phyloP scores from a whole-genome alignment of 2,113 vertebrate genomes.

The Chroicocephalus ridibundus region DNA sequence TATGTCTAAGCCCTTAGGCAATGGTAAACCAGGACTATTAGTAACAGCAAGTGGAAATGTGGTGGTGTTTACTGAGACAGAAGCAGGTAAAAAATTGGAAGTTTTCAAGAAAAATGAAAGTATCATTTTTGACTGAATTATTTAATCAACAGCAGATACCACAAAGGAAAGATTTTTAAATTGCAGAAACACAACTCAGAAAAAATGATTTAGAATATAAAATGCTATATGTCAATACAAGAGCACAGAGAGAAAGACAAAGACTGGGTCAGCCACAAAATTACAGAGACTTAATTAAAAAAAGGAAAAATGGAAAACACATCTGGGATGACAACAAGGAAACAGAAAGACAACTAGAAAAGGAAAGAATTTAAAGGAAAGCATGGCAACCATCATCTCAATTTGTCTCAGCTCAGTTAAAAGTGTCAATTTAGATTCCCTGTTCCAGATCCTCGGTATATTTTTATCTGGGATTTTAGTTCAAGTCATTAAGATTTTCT shows the following conservation, averaged over 20 bases:
- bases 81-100: not conserved
- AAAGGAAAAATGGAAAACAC: not conserved
- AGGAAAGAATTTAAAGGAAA: constrained; percentile 17
- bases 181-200: not conserved
- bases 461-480: constrained; percentile 67
- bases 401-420: constrained; percentile 51
- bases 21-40: not conserved
- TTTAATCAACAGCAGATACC: not conserved
- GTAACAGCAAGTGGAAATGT: not conserved
- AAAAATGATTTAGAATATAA: not conserved
- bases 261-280: not conserved
- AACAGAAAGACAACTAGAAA: constrained; percentile 19
- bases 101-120: not conserved
- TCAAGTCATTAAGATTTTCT: constrained; percentile 69
- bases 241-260: not conserved
- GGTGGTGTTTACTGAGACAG: not conserved
- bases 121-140: not conserved
- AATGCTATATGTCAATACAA: not conserved
- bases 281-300: not conserved
- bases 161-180: not conserved
- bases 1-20: not conserved
- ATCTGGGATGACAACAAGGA: constrained; percentile 15
- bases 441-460: constrained; percentile 64
- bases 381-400: constrained; percentile 59
- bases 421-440: constrained; percentile 63